phyloP scores from a whole-genome alignment of 2,888 invertebrate species.

The Charanyca ferruginea region DNA sequence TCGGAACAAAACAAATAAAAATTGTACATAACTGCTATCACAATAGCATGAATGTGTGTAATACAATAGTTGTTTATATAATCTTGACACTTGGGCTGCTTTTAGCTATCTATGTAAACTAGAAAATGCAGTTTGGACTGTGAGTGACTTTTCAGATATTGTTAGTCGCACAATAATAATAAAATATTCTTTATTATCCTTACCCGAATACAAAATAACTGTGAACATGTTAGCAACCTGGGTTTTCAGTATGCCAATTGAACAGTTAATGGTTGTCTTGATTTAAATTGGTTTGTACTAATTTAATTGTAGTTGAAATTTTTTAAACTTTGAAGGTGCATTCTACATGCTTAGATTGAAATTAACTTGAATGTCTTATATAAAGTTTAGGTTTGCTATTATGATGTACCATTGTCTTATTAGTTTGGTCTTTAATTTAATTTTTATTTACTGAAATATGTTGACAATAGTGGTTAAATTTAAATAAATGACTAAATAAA shows the following conservation, averaged over 20 bases:
- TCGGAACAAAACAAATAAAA: constrained; percentile 56
- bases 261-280: no score
- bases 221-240: not conserved
- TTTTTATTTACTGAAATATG: no score
- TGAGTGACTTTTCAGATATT: not conserved
- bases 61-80: constrained; percentile 57
- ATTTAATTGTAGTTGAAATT: no score
- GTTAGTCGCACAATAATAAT: not conserved
- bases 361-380: no score
- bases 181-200: not conserved
- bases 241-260: not conserved
- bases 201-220: not conserved
- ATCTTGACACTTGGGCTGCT: constrained; percentile 5
- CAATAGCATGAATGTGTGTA: constrained; percentile 30
- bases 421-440: no score
- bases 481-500: no score
- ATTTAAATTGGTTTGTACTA: no score
- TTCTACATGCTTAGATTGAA: no score
- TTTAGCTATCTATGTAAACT: constrained; percentile 12
- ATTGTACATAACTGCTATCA: constrained; percentile 37
- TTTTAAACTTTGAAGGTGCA: no score
- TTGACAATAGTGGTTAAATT: no score
- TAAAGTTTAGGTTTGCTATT: no score
- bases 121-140: constrained; percentile 2
- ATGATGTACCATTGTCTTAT: no score